Conservation (phyloP, 2,888 invertebrate genomes). For the Serrognathus titanus region DNA sequence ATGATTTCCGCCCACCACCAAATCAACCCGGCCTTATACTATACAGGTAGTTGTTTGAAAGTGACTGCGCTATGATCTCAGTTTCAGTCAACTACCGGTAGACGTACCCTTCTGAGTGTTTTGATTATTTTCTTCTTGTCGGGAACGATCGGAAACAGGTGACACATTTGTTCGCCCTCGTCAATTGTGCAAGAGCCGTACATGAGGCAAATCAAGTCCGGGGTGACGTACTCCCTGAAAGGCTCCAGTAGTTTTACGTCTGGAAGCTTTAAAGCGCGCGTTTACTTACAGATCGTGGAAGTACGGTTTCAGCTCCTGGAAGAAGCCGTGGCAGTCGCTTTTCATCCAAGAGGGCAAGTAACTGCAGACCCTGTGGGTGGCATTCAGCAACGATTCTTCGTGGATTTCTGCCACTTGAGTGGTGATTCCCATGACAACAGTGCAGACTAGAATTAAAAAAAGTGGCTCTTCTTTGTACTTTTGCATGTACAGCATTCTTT, state of each 20-base stretch:
- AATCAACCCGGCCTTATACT: too few relatives aligned
- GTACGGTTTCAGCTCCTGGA: constrained; percentile 31
- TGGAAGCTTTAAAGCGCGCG: too few relatives aligned
- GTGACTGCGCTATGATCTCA: too few relatives aligned
- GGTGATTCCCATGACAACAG: constrained; percentile 31
- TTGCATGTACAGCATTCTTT: too few relatives aligned
- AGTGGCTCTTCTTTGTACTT: too few relatives aligned
- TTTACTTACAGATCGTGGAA: constrained; percentile 28
- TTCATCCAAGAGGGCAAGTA: constrained; percentile 27
- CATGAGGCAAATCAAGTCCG: constrained; percentile 38
- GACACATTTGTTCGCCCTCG: constrained; percentile 32
- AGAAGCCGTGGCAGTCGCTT: constrained; percentile 27
- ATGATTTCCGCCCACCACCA: too few relatives aligned
- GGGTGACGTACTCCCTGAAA: constrained; percentile 30
- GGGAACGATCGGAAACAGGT: constrained; percentile 36
- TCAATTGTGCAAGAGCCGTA: constrained; percentile 35
- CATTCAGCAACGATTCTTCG: constrained; percentile 32
- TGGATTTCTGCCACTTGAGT: constrained; percentile 35
- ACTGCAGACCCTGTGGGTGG: constrained; percentile 32
- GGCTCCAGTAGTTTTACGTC: too few relatives aligned
- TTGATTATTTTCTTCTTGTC: constrained; percentile 1
- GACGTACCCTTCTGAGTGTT: neutral
- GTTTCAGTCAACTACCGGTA: too few relatives aligned
- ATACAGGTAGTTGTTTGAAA: too few relatives aligned
- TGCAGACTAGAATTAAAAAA: constrained; percentile 35